phyloP scores from a whole-genome alignment of 1,140 invertebrate genomes.

The Papilio xuthus region DNA sequence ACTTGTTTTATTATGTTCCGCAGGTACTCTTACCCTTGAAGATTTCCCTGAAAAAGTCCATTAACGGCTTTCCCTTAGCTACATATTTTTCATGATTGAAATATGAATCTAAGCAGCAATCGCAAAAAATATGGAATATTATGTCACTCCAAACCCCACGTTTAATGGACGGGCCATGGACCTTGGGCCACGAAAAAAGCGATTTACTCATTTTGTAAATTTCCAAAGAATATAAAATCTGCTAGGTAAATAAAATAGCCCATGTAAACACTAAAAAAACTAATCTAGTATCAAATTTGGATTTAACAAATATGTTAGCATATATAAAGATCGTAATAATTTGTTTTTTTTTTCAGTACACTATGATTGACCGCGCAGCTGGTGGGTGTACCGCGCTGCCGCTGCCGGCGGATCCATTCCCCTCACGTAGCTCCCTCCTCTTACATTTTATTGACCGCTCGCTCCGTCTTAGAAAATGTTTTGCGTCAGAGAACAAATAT shows the following conservation, averaged over 20 bases:
- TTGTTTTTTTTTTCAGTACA: too few relatives aligned
- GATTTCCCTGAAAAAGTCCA: neutral
- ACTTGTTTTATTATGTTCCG: neutral
- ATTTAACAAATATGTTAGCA: too few relatives aligned
- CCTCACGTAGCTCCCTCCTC: conserved; percentile 10
- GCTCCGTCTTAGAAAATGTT: conserved; percentile 24
- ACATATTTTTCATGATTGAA: conserved; percentile 22
- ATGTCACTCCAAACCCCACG: neutral
- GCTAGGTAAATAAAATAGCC: too few relatives aligned
- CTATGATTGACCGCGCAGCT: neutral
- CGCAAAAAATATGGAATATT: conserved; percentile 16
- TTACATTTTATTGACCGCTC: conserved; percentile 27
- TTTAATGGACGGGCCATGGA: neutral
- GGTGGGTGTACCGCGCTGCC: neutral
- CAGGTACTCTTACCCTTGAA: neutral
- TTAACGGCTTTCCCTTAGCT: neutral
- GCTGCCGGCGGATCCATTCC: neutral
- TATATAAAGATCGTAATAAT: too few relatives aligned
- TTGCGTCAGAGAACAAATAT: conserved; percentile 21
- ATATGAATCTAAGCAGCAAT: conserved; percentile 21
- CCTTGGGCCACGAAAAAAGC: neutral
- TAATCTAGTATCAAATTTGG: too few relatives aligned
- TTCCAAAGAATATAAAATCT: too few relatives aligned
- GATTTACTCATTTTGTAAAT: neutral
- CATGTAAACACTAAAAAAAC: too few relatives aligned